A percentile compares a stretch with the other conserved stretches of the same genome.
phyloP scores from a whole-genome alignment of 2,888 invertebrate genomes.

The Melieria omissa region DNA sequence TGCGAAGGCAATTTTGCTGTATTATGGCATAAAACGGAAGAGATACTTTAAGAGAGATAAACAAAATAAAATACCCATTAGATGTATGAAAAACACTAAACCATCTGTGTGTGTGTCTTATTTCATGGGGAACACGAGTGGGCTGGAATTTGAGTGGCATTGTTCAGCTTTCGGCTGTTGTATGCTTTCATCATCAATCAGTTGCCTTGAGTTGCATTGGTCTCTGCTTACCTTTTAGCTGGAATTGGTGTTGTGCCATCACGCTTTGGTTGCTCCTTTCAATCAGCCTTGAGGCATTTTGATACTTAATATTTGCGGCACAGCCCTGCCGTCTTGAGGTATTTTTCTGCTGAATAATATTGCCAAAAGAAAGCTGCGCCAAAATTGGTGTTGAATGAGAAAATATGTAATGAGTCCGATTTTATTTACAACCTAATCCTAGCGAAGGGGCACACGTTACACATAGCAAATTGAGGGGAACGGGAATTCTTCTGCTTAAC shows the following conservation, averaged over 20 bases:
- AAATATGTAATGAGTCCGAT: not conserved
- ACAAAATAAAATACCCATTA: conserved; percentile 36
- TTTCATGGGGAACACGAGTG: not conserved
- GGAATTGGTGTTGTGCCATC: too few species aligned
- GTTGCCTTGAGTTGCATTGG: too few species aligned
- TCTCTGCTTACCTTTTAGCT: too few species aligned
- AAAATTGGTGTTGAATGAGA: too few species aligned
- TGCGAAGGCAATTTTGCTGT: conserved; percentile 2
- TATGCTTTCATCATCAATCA: too few species aligned
- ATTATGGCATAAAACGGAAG: conserved; percentile 29
- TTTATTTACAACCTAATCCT: conserved; percentile 31
- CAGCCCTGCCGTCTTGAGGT: too few species aligned
- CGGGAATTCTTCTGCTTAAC: too few species aligned
- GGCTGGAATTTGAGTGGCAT: not conserved
- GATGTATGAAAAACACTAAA: conserved; percentile 28
- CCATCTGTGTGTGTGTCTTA: not conserved
- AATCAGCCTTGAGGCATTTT: too few species aligned
- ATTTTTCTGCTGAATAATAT: too few species aligned
- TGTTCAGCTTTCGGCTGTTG: not conserved
- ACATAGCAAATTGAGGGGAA: not conserved
- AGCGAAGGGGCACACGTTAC: conserved; percentile 12
- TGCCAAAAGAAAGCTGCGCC: too few species aligned
- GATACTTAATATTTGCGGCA: too few species aligned
- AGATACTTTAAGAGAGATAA: conserved; percentile 31
- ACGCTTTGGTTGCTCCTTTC: too few species aligned